Evolutionary conservation across 2,888 invertebrate genomes (phyloP).

Genomic region (Melieria crassipennis): DNA sequence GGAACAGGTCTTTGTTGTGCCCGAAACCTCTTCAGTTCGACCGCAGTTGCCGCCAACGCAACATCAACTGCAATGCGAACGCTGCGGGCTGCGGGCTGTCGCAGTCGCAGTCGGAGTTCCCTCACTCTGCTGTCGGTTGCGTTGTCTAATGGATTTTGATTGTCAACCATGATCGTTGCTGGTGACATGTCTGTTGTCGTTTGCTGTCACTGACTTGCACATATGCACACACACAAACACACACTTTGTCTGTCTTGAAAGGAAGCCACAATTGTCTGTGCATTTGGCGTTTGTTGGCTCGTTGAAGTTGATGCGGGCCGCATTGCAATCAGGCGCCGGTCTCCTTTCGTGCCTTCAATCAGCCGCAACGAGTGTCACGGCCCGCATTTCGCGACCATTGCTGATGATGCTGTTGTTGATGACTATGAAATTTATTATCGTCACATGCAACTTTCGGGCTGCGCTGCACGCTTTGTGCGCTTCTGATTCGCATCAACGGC

Average conservation of each 20-base stretch:
- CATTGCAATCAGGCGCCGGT: no score
- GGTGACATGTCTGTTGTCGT: background rate
- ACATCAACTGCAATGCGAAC: no score
- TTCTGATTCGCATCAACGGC: background rate
- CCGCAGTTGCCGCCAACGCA: slow-evolving; percentile 34
- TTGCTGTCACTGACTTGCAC: background rate
- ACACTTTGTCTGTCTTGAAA: no score
- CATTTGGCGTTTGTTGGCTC: no score
- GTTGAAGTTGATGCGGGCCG: no score
- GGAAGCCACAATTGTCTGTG: no score
- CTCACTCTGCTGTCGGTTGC: no score
- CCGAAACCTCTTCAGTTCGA: slow-evolving; percentile 32
- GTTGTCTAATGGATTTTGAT: slow-evolving; percentile 43
- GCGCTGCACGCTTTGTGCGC: background rate
- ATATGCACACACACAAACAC: background rate
- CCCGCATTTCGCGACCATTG: background rate
- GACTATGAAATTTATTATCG: slow-evolving; percentile 27
- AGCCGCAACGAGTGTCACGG: no score
- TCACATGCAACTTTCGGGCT: slow-evolving; percentile 16
- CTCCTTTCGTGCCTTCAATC: no score
- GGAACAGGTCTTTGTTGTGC: background rate
- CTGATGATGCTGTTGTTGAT: background rate
- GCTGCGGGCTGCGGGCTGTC: no score
- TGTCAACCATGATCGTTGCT: slow-evolving; percentile 22
- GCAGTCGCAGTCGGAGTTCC: no score